Conservation (phyloP, 2,113 vertebrate genomes). For the Sinocyclocheilus anshuiensis region DNA sequence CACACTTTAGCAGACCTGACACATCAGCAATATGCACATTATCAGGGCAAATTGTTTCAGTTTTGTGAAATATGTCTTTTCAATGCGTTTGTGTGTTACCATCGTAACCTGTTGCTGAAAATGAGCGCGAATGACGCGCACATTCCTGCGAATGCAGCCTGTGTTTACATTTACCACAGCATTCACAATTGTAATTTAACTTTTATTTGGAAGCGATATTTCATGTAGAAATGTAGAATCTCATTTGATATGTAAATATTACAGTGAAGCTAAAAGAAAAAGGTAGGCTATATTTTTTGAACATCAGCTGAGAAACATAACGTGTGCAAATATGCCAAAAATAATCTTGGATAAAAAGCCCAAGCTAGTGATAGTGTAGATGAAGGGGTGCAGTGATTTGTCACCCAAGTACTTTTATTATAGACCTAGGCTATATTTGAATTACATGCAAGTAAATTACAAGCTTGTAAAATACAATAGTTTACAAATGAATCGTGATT, state of each 20-base stretch:
- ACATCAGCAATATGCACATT: background rate
- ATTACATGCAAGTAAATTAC: background rate
- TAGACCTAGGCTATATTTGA: background rate
- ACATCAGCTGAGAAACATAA: background rate
- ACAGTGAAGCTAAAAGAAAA: background rate
- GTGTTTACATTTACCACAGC: background rate
- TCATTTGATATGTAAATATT: background rate
- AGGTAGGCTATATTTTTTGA: background rate
- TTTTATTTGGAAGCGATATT: background rate
- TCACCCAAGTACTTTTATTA: background rate
- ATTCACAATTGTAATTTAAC: background rate
- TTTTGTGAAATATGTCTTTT: background rate
- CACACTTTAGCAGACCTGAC: background rate
- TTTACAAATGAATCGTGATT: background rate
- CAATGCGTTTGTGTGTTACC: background rate
- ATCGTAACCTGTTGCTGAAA: slow-evolving; percentile 16
- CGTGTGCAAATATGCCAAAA: background rate
- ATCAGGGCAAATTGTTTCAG: background rate
- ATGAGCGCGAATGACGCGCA: background rate
- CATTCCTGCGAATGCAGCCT: background rate
- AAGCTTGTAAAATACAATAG: background rate
- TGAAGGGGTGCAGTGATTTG: background rate
- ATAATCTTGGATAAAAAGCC: background rate
- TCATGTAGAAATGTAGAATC: background rate
- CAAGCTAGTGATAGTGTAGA: background rate